Conservation (phyloP, 2,888 invertebrate species). For the Phorcus lineatus region DNA sequence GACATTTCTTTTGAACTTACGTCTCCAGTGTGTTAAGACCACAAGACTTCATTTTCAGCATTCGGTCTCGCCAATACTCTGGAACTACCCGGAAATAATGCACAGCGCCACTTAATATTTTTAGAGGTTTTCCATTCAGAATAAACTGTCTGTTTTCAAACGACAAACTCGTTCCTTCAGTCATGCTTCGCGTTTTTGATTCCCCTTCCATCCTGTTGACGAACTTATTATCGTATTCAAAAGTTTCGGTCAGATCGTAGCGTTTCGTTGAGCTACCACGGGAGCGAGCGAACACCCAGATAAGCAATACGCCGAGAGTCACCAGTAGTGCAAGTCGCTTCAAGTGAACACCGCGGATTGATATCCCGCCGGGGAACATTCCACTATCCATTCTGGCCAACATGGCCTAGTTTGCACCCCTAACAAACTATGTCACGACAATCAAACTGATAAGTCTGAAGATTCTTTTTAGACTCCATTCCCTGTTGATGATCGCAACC, state of each 20-base stretch:
- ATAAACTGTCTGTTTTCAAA: conserved; percentile 59
- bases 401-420: too few species aligned
- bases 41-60: conserved; percentile 70
- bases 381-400: background rate
- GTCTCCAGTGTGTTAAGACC: conserved; percentile 74
- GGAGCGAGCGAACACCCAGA: background rate
- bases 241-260: background rate
- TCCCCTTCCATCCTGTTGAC: background rate
- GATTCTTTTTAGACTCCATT: too few species aligned
- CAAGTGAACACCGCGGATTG: background rate
- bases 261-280: background rate
- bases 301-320: background rate
- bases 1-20: conserved; percentile 50
- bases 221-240: background rate
- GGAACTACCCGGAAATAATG: conserved; percentile 72
- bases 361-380: background rate
- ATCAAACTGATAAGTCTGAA: too few species aligned
- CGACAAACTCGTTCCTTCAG: conserved; percentile 33
- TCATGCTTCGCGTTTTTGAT: background rate
- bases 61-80: conserved; percentile 70
- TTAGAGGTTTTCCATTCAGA: conserved; percentile 60
- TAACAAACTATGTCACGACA: too few species aligned
- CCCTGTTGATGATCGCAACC: too few species aligned
- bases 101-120: conserved; percentile 71
- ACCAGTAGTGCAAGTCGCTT: background rate